A percentile compares a stretch with the other conserved stretches of the same genome.
These are phyloP conservation scores for Euclidia mi DNA, from an alignment of 2,888 invertebrate species.

Conservation along the genomic window DNA sequence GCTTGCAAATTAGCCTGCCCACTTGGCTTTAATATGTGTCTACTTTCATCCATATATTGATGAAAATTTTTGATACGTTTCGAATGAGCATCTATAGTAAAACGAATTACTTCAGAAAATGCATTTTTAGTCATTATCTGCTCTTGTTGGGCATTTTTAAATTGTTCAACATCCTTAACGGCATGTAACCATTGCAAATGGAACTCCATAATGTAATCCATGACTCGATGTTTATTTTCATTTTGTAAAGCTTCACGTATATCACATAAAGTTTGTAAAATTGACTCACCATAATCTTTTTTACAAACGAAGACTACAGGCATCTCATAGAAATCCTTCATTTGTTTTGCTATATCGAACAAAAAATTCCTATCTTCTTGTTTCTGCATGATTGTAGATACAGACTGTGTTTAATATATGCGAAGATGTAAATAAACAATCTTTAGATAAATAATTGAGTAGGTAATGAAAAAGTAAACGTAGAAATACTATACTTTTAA, in stretches of 20 bases:
- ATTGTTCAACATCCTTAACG: conserved; percentile 76
- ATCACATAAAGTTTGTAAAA: conserved; percentile 76
- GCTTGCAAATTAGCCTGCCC: conserved; percentile 67
- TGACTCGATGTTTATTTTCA: conserved; percentile 60
- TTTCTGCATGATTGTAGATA: conserved; percentile 20
- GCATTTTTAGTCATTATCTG: conserved; percentile 66
- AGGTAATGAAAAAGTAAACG: too few species aligned
- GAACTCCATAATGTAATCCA: conserved; percentile 76
- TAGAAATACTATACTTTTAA: too few species aligned
- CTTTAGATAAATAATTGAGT: too few species aligned
- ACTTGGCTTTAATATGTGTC: conserved; percentile 56
- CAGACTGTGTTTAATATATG: too few species aligned
- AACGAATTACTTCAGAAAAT: conserved; percentile 73
- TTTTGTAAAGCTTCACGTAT: conserved; percentile 67
- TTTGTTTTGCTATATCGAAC: conserved; percentile 76
- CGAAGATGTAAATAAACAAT: too few species aligned
- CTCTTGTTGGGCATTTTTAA: conserved; percentile 62
- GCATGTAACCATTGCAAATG: conserved; percentile 81
- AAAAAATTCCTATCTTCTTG: conserved; percentile 64
- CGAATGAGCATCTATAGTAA: conserved; percentile 77
- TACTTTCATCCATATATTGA: conserved; percentile 72
- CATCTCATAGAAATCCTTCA: conserved; percentile 82
- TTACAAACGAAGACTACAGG: conserved; percentile 77
- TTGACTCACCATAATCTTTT: conserved; percentile 76
- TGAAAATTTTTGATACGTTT: conserved; percentile 72